A percentile compares a stretch with the other conserved stretches of the same genome.
Conservation (phyloP, 2,888 invertebrate genomes). For the Eupithecia insigniata region DNA sequence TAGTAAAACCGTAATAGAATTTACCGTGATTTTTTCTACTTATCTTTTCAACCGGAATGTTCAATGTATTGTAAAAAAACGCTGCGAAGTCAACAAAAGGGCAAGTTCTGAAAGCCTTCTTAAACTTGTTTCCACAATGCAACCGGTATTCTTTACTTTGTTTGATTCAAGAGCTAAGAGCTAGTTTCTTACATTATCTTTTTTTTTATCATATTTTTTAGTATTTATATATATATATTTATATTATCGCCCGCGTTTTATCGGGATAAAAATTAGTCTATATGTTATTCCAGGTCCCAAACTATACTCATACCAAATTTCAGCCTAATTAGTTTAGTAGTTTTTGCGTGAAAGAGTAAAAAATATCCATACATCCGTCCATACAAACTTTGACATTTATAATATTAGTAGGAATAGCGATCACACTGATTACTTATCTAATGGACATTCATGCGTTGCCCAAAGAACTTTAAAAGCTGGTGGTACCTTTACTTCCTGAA, state of each 20-base stretch:
- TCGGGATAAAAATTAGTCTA: too few species aligned
- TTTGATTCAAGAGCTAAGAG: background rate
- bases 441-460: background rate
- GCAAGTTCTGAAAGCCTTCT: slow-evolving; percentile 28
- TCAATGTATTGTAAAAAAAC: slow-evolving; percentile 15
- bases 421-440: background rate
- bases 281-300: too few species aligned
- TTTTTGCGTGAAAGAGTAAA: too few species aligned
- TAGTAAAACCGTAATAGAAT: background rate
- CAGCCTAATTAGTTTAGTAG: too few species aligned
- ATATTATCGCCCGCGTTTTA: too few species aligned
- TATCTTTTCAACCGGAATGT: background rate
- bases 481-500: too few species aligned
- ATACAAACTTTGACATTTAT: too few species aligned
- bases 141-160: slow-evolving; percentile 21
- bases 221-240: too few species aligned
- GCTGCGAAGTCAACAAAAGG: slow-evolving; percentile 23
- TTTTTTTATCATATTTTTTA: too few species aligned
- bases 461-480: background rate
- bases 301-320: too few species aligned
- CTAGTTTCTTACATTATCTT: background rate
- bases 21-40: background rate
- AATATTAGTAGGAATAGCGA: too few species aligned
- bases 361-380: too few species aligned
- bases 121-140: slow-evolving; percentile 33